phyloP scores from a whole-genome alignment of 2,888 invertebrate species.

The Drosophila merina region DNA sequence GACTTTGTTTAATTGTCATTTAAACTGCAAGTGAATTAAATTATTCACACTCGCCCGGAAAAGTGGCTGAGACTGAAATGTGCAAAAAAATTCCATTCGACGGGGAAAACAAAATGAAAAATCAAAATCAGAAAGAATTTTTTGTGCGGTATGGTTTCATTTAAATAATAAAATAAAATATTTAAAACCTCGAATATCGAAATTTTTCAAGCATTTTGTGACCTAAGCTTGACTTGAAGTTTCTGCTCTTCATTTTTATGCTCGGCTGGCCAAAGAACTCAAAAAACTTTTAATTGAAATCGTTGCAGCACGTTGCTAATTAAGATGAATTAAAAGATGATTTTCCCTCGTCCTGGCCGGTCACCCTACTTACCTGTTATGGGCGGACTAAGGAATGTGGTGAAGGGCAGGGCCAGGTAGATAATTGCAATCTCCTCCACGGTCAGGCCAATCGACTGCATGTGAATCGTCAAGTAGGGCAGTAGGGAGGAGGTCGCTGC shows the following conservation, averaged over 20 bases:
- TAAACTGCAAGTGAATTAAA: constrained; percentile 60
- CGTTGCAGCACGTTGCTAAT: constrained; percentile 24
- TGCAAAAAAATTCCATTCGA: constrained; percentile 13
- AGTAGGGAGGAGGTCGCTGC: constrained; percentile 92
- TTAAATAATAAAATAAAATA: background rate
- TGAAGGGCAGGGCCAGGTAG: constrained; percentile 93
- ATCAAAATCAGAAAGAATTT: constrained; percentile 1
- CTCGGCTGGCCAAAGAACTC: constrained; percentile 5
- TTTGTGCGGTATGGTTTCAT: background rate
- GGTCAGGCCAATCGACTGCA: constrained; percentile 94
- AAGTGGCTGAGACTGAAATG: constrained; percentile 45
- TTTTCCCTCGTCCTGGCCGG: constrained; percentile 2
- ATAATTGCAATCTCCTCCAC: constrained; percentile 94
- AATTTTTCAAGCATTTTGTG: background rate
- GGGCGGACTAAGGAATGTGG: constrained; percentile 93
- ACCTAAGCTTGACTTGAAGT: background rate
- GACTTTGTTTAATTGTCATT: constrained; percentile 56
- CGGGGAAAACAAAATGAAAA: constrained; percentile 1
- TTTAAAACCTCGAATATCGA: background rate
- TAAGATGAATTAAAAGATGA: constrained; percentile 32
- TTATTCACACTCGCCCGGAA: constrained; percentile 53
- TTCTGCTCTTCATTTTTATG: background rate
- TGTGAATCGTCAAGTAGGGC: constrained; percentile 94
- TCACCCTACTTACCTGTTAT: constrained; percentile 87
- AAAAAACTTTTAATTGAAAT: constrained; percentile 51